Conservation (phyloP, 2,797 vertebrate species). For the Sebastolobus altivelis region DNA sequence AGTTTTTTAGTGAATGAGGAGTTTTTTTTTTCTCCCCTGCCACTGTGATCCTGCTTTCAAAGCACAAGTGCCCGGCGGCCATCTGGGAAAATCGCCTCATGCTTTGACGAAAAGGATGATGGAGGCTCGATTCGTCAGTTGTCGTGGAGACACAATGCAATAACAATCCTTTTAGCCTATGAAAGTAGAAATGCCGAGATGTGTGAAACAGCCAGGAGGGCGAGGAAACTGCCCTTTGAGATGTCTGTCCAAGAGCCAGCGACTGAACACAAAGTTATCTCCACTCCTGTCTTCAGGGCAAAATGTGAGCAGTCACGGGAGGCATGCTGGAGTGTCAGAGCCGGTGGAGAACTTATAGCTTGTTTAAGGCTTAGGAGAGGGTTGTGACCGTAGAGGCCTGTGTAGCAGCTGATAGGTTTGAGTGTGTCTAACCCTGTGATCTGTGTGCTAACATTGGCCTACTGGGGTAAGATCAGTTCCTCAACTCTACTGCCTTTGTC, state of each 20-base stretch:
- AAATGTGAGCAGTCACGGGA: constrained; percentile 75
- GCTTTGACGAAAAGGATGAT: constrained; percentile 63
- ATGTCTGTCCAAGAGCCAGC: constrained; percentile 51
- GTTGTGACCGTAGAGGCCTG: constrained; percentile 75
- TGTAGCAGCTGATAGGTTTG: constrained; percentile 82
- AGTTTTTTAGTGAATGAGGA: constrained; percentile 54
- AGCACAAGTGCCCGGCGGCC: constrained; percentile 57
- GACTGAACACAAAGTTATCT: constrained; percentile 72
- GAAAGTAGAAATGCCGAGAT: constrained; percentile 61
- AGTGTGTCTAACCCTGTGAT: constrained; percentile 84
- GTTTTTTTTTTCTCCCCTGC: constrained; percentile 9
- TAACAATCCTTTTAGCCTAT: constrained; percentile 71
- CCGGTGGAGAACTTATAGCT: constrained; percentile 70
- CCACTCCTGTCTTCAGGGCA: constrained; percentile 65
- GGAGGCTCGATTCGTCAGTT: constrained; percentile 64
- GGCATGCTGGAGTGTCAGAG: constrained; percentile 68
- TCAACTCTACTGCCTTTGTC: constrained; percentile 78
- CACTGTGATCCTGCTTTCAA: constrained; percentile 56
- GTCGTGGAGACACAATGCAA: constrained; percentile 67
- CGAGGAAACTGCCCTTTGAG: constrained; percentile 57
- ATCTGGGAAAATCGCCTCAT: constrained; percentile 67
- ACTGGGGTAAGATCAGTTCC: constrained; percentile 82
- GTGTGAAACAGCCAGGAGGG: constrained; percentile 56
- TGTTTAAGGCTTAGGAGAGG: constrained; percentile 76
- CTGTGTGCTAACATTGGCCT: constrained; percentile 83